Conservation (phyloP, 1,140 invertebrate species). For the Pseudomyrmex dendroicus region DNA sequence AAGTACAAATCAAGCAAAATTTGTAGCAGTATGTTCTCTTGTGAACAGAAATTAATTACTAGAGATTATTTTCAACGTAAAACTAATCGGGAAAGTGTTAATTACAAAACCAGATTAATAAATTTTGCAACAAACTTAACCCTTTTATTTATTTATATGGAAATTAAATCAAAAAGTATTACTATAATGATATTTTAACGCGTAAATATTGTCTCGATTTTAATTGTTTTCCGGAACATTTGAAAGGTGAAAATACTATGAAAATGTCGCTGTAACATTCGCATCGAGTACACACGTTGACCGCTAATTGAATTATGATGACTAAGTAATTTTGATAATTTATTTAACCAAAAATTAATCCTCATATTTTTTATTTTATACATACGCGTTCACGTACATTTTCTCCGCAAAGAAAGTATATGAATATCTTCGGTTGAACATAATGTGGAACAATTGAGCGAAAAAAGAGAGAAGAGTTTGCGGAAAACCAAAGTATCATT, state of each 20-base stretch:
- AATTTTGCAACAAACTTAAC: neutral
- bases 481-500: conserved; percentile 24
- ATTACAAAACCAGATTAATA: conserved; percentile 7
- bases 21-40: neutral
- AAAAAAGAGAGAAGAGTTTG: neutral
- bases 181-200: neutral
- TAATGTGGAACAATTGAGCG: neutral
- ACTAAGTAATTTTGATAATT: conserved; percentile 45
- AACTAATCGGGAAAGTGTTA: neutral
- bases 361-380: no score
- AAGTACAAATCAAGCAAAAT: conserved; percentile 32
- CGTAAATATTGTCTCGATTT: neutral
- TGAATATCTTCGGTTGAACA: neutral
- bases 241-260: neutral
- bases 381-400: neutral
- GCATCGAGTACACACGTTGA: neutral
- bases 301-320: conserved; percentile 20
- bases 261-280: conserved; percentile 11
- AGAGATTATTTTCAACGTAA: neutral
- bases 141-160: neutral
- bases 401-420: neutral
- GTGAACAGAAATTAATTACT: conserved; percentile 61
- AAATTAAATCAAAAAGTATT: neutral
- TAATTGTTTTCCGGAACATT: neutral
- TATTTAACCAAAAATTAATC: no score